Base-by-base conservation (phyloP, 2,113 vertebrate species). In the Nerophis ophidion region DNA sequence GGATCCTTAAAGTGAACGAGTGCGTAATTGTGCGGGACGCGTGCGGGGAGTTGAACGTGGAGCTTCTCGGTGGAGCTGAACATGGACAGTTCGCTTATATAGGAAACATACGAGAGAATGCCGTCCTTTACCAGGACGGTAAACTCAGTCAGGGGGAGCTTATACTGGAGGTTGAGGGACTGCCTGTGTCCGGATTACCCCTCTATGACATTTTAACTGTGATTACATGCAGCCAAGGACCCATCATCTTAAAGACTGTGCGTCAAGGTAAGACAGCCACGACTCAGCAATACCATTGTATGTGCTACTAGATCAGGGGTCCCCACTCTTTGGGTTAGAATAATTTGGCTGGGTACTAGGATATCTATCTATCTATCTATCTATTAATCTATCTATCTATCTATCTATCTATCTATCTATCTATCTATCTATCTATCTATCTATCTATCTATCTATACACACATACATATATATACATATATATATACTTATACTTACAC, bases 171-270 rank as follows among this genome's bases (percentile, higher is more conserved):
- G 93, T 97, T 17, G 93, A 94, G 74, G 94, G 93, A n/a, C 63
- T 94, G 57, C 84, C 93, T 11, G 94, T 97, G 81, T 92, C 96
- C 14, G 96, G 95, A 61, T 85, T 98, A 86, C 96, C 96, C 36
- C 92, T 91, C 34, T 96, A 97, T 76, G 96, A 98, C 79, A 92
- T 97, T 56, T 80, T 90, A 76, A 85, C 86, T 13, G 79, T 95
- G 79, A 82, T 97, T 60, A 87, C 91, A 55, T 90, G 83, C 87
- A 92, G 91, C 89, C 77, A 86, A 76, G 92, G 90, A 51, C 90
- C 93, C 34, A 68, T 95, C 89, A 87, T 89, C 79, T 82, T 97
- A 66, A 95, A 88, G 85, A 90, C 92, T 81, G 96, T 97, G 84
- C 88, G 90, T 76, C 95, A 90, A 95, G 96, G 95, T 96, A 88